These are phyloP conservation scores for Villa cingulata DNA, from an alignment of 2,888 invertebrate species.

Conservation along the genomic window DNA sequence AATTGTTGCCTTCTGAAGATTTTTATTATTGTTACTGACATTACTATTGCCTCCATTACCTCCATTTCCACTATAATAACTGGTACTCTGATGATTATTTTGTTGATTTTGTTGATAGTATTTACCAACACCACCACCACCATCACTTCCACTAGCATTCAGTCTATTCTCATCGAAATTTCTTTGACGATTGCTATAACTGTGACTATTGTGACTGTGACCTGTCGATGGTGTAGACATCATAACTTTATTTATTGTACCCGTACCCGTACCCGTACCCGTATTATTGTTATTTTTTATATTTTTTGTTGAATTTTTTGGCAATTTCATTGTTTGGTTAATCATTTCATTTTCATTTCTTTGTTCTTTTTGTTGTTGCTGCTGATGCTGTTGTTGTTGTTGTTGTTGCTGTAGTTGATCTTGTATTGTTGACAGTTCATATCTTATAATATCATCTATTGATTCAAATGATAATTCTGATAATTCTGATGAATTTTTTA, in stretches of 20 bases:
- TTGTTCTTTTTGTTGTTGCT: neutral
- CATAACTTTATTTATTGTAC: slow-evolving; percentile 16
- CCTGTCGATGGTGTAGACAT: slow-evolving; percentile 8
- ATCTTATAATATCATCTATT: too few relatives aligned
- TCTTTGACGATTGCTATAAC: slow-evolving; percentile 1
- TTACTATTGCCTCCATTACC: slow-evolving; percentile 12
- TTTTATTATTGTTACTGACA: slow-evolving; percentile 20
- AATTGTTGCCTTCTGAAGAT: slow-evolving; percentile 16
- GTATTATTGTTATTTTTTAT: neutral
- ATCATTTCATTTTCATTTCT: too few relatives aligned
- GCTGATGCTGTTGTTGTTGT: neutral
- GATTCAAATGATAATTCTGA: too few relatives aligned
- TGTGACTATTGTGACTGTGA: too few relatives aligned
- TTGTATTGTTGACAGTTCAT: too few relatives aligned
- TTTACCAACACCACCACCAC: neutral
- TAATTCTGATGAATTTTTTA: slow-evolving; percentile 19
- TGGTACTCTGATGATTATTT: too few relatives aligned
- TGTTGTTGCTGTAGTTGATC: too few relatives aligned
- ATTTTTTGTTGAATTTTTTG: too few relatives aligned
- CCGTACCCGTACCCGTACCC: slow-evolving; percentile 7
- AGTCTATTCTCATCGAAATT: neutral
- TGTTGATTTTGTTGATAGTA: neutral
- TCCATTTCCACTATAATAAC: too few relatives aligned
- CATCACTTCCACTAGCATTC: too few relatives aligned
- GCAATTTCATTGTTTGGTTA: too few relatives aligned